phyloP scores from a whole-genome alignment of 37 sponge, comb jelly and placozoan species.

The Haliclona indistincta region DNA sequence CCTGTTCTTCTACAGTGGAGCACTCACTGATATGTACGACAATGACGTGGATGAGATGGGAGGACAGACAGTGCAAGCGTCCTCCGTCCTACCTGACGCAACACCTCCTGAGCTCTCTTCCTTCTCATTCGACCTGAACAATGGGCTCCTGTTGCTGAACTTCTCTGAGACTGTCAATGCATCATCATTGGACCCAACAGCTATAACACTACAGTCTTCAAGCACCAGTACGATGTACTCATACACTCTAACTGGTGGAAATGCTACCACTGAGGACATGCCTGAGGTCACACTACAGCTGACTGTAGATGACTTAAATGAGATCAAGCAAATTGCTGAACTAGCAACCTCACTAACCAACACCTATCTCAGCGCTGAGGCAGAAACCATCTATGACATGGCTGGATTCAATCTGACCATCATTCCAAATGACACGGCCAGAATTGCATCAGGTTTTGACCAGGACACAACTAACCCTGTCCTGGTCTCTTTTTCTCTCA shows the following conservation, averaged over 20 bases:
- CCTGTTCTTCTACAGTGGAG: constrained; percentile 59
- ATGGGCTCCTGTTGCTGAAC: constrained; percentile 49
- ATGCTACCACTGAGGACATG: constrained; percentile 13
- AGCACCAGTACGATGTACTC: background rate
- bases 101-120: constrained; percentile 63
- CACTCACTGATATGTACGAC: constrained; percentile 63
- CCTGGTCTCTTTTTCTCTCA: constrained; percentile 54
- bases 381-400: constrained; percentile 70
- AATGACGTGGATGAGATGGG: constrained; percentile 44
- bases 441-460: constrained; percentile 17
- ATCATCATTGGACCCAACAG: constrained; percentile 43
- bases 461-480: constrained; percentile 71
- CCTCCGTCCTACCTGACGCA: constrained; percentile 32
- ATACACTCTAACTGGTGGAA: constrained; percentile 53
- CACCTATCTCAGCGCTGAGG: constrained; percentile 64
- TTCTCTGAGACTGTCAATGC: constrained; percentile 82
- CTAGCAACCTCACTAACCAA: constrained; percentile 50
- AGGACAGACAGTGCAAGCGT: constrained; percentile 67
- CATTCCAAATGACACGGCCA: constrained; percentile 27
- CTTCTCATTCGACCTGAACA: constrained; percentile 73
- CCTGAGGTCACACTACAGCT: constrained; percentile 59
- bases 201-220: constrained; percentile 48
- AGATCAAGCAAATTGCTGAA: constrained; percentile 61
- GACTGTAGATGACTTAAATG: constrained; percentile 66
- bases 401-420: constrained; percentile 66